Percentiles rank a stretch among this genome's conserved stretches.
Conservation (phyloP, 1,140 invertebrate genomes). For the Pseudomyrmex concolor region DNA sequence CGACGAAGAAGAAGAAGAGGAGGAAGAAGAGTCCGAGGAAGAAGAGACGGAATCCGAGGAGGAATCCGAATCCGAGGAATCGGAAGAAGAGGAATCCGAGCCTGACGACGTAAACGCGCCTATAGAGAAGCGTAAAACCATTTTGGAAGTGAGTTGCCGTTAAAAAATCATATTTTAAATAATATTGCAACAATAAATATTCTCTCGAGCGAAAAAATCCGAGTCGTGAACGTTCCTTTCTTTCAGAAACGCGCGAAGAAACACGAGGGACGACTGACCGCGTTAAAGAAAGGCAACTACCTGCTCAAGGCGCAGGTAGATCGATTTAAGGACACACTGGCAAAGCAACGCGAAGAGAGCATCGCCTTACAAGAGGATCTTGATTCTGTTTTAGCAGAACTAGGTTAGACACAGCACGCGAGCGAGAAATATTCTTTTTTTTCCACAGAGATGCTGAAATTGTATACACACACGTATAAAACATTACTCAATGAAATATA, state of each 20-base stretch:
- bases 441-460: constrained; percentile 55
- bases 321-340: constrained; percentile 92
- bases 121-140: constrained; percentile 78
- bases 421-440: constrained; percentile 22
- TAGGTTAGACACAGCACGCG: constrained; percentile 84
- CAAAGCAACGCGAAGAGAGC: constrained; percentile 92
- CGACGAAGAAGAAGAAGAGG: constrained; percentile 89
- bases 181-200: no score
- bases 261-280: constrained; percentile 91
- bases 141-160: constrained; percentile 75
- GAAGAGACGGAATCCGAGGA: constrained; percentile 86
- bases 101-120: constrained; percentile 87
- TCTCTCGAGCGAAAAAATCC: not conserved
- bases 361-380: constrained; percentile 91
- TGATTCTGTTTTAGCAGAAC: constrained; percentile 91
- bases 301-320: constrained; percentile 94
- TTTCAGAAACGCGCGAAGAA: constrained; percentile 88
- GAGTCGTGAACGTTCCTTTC: not conserved
- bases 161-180: no score
- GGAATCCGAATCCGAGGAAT: constrained; percentile 87
- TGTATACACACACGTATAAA: constrained; percentile 69
- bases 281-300: constrained; percentile 94
- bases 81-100: constrained; percentile 87
- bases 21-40: constrained; percentile 87
- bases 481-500: constrained; percentile 66